Evolutionary conservation across 2,888 invertebrate genomes (phyloP).

Genomic region (Lepas anatifera): DNA sequence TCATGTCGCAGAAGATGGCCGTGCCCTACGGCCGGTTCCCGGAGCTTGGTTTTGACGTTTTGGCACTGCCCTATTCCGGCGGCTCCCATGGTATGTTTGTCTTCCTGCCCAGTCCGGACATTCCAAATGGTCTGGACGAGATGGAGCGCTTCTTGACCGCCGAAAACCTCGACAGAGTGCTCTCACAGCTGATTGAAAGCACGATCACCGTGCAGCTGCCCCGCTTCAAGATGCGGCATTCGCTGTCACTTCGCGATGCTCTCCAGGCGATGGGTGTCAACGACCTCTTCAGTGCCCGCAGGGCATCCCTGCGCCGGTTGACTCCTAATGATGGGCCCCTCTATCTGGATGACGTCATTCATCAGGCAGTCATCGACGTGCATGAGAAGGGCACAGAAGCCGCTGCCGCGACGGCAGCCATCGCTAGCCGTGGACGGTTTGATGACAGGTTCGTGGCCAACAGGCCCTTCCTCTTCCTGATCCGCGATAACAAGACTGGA

Average conservation of each 20-base stretch:
- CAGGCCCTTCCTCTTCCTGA: constrained; percentile 60
- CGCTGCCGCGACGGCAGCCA: constrained; percentile 49
- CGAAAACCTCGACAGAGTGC: no score
- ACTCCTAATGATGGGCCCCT: constrained; percentile 23
- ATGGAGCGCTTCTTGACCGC: constrained; percentile 13
- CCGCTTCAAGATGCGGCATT: constrained; percentile 25
- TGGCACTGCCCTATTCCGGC: constrained; percentile 59
- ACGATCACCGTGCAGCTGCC: constrained; percentile 26
- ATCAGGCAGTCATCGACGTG: constrained; percentile 39
- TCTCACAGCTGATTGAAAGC: constrained; percentile 14
- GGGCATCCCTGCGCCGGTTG: constrained; percentile 27
- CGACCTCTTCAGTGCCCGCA: constrained; percentile 22
- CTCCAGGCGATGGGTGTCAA: constrained; percentile 23
- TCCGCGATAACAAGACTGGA: constrained; percentile 49
- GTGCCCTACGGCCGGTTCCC: constrained; percentile 46
- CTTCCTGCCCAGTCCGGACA: constrained; percentile 52
- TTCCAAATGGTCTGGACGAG: no score
- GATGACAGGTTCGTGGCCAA: constrained; percentile 43
- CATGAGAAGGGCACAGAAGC: constrained; percentile 48
- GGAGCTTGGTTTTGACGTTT: constrained; percentile 44
- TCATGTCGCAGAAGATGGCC: constrained; percentile 53
- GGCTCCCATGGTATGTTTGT: constrained; percentile 48
- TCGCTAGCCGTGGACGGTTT: constrained; percentile 41
- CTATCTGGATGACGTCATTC: constrained; percentile 36
- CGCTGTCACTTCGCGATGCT: constrained; percentile 20